A percentile compares a stretch with the other conserved stretches of the same genome.
Conservation (phyloP, 64 coral and sea anemone species). For the Stichodactyla mertensii region DNA sequence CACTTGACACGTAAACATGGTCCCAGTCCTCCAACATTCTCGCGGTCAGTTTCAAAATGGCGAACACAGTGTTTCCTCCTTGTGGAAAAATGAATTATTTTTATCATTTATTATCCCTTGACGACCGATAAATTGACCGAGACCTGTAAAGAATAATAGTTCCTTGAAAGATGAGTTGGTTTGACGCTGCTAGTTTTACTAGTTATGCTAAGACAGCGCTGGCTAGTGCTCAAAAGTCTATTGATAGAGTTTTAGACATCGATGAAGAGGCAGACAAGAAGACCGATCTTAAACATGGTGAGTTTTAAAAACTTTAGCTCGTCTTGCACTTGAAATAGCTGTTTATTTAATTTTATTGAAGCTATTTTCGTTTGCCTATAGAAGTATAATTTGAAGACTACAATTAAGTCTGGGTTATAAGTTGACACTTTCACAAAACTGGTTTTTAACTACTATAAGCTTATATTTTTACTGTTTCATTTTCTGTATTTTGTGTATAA, state of each 20-base stretch:
- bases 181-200: slow-evolving; percentile 73
- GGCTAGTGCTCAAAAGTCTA: slow-evolving; percentile 72
- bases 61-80: background rate
- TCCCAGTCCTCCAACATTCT: slow-evolving; percentile 9
- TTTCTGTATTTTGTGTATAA: too few species aligned
- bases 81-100: background rate
- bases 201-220: slow-evolving; percentile 80
- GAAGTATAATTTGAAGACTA: too few species aligned
- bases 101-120: background rate
- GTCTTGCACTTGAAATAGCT: too few species aligned
- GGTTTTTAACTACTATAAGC: too few species aligned
- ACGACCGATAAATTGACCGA: background rate
- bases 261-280: slow-evolving; percentile 34
- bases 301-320: too few species aligned
- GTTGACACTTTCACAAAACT: too few species aligned
- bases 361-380: too few species aligned
- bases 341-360: too few species aligned
- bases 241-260: slow-evolving; percentile 84
- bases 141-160: background rate
- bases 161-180: slow-evolving; percentile 75
- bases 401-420: too few species aligned
- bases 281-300: background rate
- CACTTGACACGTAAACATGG: slow-evolving; percentile 29
- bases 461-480: too few species aligned
- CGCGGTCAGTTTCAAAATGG: slow-evolving; percentile 31